phyloP scores from a whole-genome alignment of 2,797 vertebrate species.

The Cottoperca gobio region DNA sequence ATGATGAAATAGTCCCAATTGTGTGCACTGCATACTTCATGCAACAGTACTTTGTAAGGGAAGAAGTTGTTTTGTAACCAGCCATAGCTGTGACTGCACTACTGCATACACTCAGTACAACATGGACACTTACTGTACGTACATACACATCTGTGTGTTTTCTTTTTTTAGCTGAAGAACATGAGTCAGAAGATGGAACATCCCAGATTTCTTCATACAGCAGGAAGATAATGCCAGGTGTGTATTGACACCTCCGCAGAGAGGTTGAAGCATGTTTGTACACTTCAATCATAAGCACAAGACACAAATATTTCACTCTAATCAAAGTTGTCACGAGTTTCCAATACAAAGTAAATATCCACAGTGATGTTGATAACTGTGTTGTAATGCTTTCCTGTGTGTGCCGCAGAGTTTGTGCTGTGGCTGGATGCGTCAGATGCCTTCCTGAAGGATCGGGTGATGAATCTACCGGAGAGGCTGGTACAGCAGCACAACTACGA shows the following conservation, averaged over 20 bases:
- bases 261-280: background rate
- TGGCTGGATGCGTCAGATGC: slow-evolving; percentile 88
- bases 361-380: no score
- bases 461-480: slow-evolving; percentile 88
- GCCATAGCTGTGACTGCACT: background rate
- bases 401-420: slow-evolving; percentile 87
- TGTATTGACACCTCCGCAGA: background rate
- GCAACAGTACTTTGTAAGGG: no score
- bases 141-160: background rate
- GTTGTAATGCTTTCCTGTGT: background rate
- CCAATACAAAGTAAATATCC: background rate
- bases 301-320: background rate
- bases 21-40: no score
- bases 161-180: slow-evolving; percentile 78
- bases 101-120: background rate
- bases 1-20: no score
- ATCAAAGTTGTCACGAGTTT: background rate
- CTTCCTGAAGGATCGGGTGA: slow-evolving; percentile 89
- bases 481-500: slow-evolving; percentile 86
- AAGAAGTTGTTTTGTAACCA: no score
- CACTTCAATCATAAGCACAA: background rate
- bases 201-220: slow-evolving; percentile 71
- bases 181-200: slow-evolving; percentile 78
- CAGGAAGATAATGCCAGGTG: slow-evolving; percentile 84
- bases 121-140: background rate